Evolutionary conservation across 2,888 invertebrate species (phyloP).

Genomic region (Ariolimax columbianus): DNA sequence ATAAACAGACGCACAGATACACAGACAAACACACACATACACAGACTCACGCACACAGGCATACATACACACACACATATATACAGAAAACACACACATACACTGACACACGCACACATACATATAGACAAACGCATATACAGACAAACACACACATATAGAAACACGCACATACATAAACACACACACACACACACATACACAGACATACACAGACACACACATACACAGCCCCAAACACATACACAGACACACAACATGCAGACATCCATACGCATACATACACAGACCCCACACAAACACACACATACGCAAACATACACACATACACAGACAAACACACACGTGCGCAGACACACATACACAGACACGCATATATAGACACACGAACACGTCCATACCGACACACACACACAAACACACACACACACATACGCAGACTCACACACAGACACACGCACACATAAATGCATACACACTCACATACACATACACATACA

Average conservation of each 20-base stretch:
- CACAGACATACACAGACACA: too few relatives aligned
- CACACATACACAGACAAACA: neutral
- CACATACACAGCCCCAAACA: neutral
- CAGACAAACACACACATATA: neutral
- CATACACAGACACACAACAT: neutral
- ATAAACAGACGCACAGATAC: neutral
- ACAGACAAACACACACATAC: neutral
- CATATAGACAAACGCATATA: conserved; percentile 1
- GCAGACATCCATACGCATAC: neutral
- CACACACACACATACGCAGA: too few relatives aligned
- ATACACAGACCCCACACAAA: neutral
- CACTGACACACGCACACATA: neutral
- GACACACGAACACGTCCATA: too few relatives aligned
- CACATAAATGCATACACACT: neutral
- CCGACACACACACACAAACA: too few relatives aligned
- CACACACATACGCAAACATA: neutral
- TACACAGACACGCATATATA: neutral
- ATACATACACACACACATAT: neutral
- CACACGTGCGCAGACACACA: neutral
- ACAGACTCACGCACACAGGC: neutral
- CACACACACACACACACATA: too few relatives aligned
- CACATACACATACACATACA: neutral
- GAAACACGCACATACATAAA: neutral
- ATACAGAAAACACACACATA: neutral
- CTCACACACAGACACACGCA: neutral